These are phyloP conservation scores for Drosophila carrolli DNA, from an alignment of 1,140 invertebrate species.

Conservation along the genomic window DNA sequence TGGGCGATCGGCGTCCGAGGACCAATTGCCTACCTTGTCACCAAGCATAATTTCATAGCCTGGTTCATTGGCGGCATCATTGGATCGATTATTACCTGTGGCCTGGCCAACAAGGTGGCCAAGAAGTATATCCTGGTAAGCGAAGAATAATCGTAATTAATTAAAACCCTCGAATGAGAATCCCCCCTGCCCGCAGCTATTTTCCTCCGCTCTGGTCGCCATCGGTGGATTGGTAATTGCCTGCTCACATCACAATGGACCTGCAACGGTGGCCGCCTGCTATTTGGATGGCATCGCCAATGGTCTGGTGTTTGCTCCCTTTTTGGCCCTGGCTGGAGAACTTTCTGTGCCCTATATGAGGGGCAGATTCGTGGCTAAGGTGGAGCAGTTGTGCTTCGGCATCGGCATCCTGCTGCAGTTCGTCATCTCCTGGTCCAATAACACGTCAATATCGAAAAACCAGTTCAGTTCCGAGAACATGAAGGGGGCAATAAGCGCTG, in stretches of 20 bases:
- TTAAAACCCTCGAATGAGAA: not conserved
- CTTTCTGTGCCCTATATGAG: slow-evolving; percentile 43
- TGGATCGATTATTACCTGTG: slow-evolving; percentile 40
- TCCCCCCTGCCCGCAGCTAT: slow-evolving; percentile 8
- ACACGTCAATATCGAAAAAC: not conserved
- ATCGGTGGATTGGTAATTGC: slow-evolving; percentile 47
- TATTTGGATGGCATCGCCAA: slow-evolving; percentile 68
- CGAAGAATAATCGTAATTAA: not conserved
- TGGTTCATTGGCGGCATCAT: slow-evolving; percentile 73
- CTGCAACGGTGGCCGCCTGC: slow-evolving; percentile 28
- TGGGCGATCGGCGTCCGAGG: slow-evolving; percentile 59
- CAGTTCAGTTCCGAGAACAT: slow-evolving; percentile 41
- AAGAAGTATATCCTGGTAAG: slow-evolving; percentile 63
- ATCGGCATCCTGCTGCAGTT: slow-evolving; percentile 49
- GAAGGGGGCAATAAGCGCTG: slow-evolving; percentile 41
- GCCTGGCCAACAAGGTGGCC: slow-evolving; percentile 49
- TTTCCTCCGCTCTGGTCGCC: slow-evolving; percentile 31
- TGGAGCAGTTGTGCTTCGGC: slow-evolving; percentile 40
- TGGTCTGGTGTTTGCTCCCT: slow-evolving; percentile 56
- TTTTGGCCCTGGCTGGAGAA: slow-evolving; percentile 57
- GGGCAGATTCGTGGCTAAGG: slow-evolving; percentile 5
- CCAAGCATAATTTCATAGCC: slow-evolving; percentile 40
- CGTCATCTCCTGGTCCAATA: slow-evolving; percentile 7
- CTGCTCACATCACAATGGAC: slow-evolving; percentile 2
- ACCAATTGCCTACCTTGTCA: accelerated